Evolutionary conservation across 2,888 invertebrate genomes (phyloP).

Genomic region (Cephus spinipes): DNA sequence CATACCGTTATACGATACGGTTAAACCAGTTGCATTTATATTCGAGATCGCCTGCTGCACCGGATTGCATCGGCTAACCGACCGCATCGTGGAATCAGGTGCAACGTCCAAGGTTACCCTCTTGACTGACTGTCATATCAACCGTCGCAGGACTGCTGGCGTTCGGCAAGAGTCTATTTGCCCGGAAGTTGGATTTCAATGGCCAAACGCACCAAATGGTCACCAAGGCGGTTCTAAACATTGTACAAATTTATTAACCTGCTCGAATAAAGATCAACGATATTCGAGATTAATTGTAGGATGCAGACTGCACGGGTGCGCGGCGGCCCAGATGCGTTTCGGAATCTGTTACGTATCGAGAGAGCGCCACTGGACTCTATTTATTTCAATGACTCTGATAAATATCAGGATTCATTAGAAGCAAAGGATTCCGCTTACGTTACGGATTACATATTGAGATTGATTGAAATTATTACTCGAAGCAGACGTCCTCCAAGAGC

Average conservation of each 20-base stretch:
- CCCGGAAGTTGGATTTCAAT: not conserved
- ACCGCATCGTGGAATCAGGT: conserved; percentile 16
- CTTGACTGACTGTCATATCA: not conserved
- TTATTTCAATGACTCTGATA: no score
- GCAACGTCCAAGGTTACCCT: conserved; percentile 17
- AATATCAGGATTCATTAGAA: not conserved
- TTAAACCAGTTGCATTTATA: not conserved
- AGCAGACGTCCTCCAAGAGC: conserved; percentile 29
- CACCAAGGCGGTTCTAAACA: not conserved
- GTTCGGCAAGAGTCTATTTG: not conserved
- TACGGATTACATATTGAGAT: not conserved
- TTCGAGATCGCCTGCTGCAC: conserved; percentile 4
- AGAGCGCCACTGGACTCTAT: no score
- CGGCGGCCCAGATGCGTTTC: not conserved
- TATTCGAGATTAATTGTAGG: not conserved
- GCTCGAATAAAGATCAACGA: not conserved
- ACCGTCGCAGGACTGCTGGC: not conserved
- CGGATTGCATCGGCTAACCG: not conserved
- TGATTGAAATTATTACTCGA: not conserved
- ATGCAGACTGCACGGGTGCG: not conserved
- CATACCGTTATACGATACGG: not conserved
- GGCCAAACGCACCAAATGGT: not conserved
- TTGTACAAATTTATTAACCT: not conserved
- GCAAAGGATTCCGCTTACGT: not conserved
- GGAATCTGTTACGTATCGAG: no score